Base-by-base conservation (phyloP, 2,888 invertebrate genomes). In the Diaperis boleti region DNA sequence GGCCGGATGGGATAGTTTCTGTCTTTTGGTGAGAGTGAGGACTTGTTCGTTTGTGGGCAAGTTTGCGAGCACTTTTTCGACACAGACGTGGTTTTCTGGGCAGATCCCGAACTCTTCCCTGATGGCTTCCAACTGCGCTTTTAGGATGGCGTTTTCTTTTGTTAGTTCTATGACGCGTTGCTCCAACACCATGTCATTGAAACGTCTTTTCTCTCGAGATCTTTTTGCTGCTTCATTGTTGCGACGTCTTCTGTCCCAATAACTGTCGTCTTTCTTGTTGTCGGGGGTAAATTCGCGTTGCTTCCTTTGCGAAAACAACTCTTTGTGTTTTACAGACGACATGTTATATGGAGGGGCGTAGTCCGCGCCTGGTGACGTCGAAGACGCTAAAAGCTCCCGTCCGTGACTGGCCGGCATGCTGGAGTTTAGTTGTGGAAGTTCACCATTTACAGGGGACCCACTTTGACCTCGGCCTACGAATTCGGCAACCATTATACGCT, bases 191-290 rank as follows among this genome's bases (percentile, higher is more conserved):
- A 97, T 94, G 82, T 98, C 97, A 79, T 98, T 96, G 83, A 95
- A 92, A 42, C 97, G 90, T 35, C 97, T 88, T 81, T 98, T 98
- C 81, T 98, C 97, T n/a, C 97, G 88, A 3, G 96, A 96, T 39
- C 96, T 85, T 79, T 98, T 96, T 59, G 98, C 98, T 0, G 98
- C 98, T 81, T 97, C 97, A 82, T 98, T 98, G 83, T 98, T 98
- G 62, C 97, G 88, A 66, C 97, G 87, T 59, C 98, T 87, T 59
- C 97, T 89, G 81, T 97, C 96, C 98, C 98, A 98, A 82, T 98
- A 98, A 76, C 93, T 94, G 75, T 96, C 95, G 77, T 98, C 97
- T 80, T 98, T 98, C 81, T 96, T 96, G 82, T 89, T 94, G 79
- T 97, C 97, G 0, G 97, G 97, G 67, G 96, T 97, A 82, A 98